A percentile compares a stretch with the other conserved stretches of the same genome.
These are phyloP conservation scores for Pseudobourletiella spinata DNA, from an alignment of 1,140 invertebrate species.

Conservation along the genomic window DNA sequence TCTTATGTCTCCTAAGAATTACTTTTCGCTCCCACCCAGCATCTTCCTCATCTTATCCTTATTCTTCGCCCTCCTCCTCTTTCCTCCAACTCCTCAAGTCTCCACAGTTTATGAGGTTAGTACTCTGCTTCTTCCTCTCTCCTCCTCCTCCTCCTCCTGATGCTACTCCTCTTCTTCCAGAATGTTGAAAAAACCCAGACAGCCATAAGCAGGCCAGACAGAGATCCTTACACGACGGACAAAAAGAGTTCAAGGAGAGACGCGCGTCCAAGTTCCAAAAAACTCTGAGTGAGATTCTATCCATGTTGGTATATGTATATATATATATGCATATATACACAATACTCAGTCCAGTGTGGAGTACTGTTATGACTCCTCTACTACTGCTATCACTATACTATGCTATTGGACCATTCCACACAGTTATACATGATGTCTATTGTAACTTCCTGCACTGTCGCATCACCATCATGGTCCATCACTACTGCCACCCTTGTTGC, in stretches of 20 bases:
- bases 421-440: no score
- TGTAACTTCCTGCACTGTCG: no score
- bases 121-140: background rate
- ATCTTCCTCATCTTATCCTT: background rate
- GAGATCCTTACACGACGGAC: background rate
- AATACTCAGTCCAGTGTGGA: no score
- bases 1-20: background rate
- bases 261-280: background rate
- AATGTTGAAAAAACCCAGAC: background rate
- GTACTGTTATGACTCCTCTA: no score
- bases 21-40: background rate
- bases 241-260: background rate
- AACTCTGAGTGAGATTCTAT: background rate
- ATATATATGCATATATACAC: no score
- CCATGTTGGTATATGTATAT: background rate
- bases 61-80: background rate
- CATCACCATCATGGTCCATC: no score
- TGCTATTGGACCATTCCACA: no score
- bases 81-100: background rate
- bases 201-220: background rate
- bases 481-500: no score
- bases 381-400: no score
- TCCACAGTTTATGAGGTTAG: background rate
- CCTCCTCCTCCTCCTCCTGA: no score
- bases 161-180: background rate